Base-by-base conservation (phyloP, 2,888 invertebrate genomes). In the Sinelater perroti region DNA sequence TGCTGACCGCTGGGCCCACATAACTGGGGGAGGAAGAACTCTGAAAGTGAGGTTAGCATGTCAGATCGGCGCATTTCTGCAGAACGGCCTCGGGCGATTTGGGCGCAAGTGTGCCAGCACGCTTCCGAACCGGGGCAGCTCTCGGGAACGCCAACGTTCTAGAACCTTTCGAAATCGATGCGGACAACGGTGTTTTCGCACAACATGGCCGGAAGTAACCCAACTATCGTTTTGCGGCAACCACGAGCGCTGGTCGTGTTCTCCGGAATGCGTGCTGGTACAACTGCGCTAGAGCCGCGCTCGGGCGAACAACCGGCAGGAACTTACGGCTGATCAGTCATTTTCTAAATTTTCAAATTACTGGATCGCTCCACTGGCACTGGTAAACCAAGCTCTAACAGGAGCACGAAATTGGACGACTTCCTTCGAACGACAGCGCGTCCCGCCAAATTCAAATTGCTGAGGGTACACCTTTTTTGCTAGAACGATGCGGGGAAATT, bases 1-100 rank as follows among this genome's bases (percentile, higher is more conserved):
- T 71, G 88, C 86, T 70, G 86, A 87, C 72, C 94, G 85, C 79
- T 97, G 97, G 54, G 97, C 97, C 97, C 97, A 97, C 80, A 91
- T 85, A 68, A 96, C 91, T 63, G 91, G 86, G 62, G 97, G 95
- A 72, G 91, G 90, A 69, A 80, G 78, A 75, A 84, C 78, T 73
- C 85, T 86, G 71, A 62, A 78, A 70, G 71, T 62, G 63, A 71
- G 68, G 71, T 72, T 70, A 68, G 56, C 63, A 53, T 28, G 21
- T 35, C 20, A 8, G n/a, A 3, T 35, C 5, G n/a, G 26, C 11
- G 20, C 53, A 45, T 45, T 17, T 38, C 4, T 11, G 0, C 24
- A 24, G 4, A n/a, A 13, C 14, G 4, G 8, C 16, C 36, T 36
- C 18, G 10, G 1, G 1, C 36, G 18, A 18, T 36, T 17, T 18